Evolutionary conservation across 2,888 invertebrate genomes (phyloP).

Genomic region (Luperina testacea): DNA sequence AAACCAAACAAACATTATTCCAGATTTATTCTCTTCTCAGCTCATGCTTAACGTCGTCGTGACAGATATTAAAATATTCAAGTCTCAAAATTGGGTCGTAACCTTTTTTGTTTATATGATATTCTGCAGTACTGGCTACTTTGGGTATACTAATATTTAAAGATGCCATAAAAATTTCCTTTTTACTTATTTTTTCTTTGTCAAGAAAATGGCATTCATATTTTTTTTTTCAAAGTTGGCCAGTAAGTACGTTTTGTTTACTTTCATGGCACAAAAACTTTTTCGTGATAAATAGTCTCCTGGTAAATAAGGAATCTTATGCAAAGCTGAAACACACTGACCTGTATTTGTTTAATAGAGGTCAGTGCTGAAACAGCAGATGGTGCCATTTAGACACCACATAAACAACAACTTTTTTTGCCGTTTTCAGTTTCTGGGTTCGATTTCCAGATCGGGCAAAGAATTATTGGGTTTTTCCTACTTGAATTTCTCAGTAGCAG

Average conservation of each 20-base stretch:
- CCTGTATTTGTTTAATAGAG: too few relatives aligned
- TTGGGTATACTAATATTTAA: background rate
- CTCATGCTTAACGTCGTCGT: background rate
- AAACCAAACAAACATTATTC: constrained; percentile 8
- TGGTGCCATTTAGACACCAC: background rate
- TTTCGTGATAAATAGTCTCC: background rate
- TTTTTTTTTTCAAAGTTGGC: background rate
- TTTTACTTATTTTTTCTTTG: constrained; percentile 8
- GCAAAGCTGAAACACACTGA: background rate
- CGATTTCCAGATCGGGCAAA: background rate
- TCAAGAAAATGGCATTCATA: background rate
- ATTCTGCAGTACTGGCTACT: background rate
- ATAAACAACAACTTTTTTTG: too few relatives aligned
- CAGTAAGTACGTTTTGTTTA: background rate
- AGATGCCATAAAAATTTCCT: background rate
- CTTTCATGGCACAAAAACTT: background rate
- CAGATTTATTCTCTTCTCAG: constrained; percentile 13
- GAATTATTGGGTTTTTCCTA: background rate
- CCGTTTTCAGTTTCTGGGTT: background rate
- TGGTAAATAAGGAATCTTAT: background rate
- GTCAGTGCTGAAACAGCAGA: too few relatives aligned
- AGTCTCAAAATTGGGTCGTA: constrained; percentile 6
- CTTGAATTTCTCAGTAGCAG: background rate
- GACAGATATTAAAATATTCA: constrained; percentile 37
- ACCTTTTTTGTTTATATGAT: background rate